Evolutionary conservation across 2,113 vertebrate genomes (phyloP), one percentile per base, ranked within the genome.

Genomic region (Oncorhynchus tshawytscha): DNA sequence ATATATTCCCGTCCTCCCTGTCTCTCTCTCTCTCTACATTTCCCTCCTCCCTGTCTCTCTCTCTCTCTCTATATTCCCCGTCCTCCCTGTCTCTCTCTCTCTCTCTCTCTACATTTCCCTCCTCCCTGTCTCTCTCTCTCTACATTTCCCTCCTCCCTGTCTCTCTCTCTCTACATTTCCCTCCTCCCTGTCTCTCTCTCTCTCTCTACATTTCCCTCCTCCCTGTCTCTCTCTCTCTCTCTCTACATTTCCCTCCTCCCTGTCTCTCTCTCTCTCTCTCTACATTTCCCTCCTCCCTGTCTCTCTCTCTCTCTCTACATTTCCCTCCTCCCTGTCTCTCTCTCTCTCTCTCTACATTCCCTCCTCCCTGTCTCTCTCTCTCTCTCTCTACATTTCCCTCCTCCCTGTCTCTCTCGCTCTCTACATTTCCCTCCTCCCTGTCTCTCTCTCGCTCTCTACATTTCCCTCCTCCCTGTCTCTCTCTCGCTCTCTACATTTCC

Each of bases 141-240:
- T 34, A 24, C 24, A 24, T n/a, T 24, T 24, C 24, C 24, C 24
- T 24, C 24, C 24, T 24, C 5, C 5, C 31, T 31, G 5, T 34
- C 31, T 34, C 31, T 34, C 31, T 34, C 5, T 34, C 31, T 34
- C 7, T 8, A 25, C 25, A 25, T 25, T 25, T 25, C 25, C 25
- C 25, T 25, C 25, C 25, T 25, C 25, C 25, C 25, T 25, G 25
- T n/a, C n/a, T 25, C 8, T 67, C 20, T 1, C 65, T 75, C 2
- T 45, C 39, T 11, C 39, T 11, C 9, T 2, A 1, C 39, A 45
- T 45, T 45, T 3, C 2, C 39, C 1, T 34, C 22, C 65, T 4
- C 18, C 66, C 8, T 8, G 0, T 1, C 12, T 74, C 22, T 25
- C 27, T n/a, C n/a, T n/a, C n/a, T n/a, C n/a, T n/a, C n/a, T n/a